These are phyloP conservation scores for Carlito syrichta DNA, from an alignment of 2,113 vertebrate species.

Conservation along the genomic window DNA sequence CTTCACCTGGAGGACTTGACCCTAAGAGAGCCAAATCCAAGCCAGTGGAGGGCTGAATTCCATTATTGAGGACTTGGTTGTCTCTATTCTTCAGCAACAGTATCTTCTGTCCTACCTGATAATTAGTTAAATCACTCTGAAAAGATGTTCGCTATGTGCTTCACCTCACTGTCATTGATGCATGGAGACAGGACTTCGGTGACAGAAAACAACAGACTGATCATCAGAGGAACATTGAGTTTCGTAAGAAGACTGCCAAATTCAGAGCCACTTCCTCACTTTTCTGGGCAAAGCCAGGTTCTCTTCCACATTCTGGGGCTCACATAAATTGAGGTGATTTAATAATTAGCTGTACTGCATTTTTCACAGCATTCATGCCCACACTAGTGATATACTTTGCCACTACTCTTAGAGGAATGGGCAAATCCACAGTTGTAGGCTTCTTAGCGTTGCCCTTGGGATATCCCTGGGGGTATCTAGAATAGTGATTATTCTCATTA, in stretches of 20 bases:
- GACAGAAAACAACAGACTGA: background rate
- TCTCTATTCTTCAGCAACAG: fast-evolving
- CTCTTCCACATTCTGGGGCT: no score
- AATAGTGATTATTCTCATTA: background rate
- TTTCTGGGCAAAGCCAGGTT: background rate
- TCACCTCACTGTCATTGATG: fast-evolving
- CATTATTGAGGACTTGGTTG: fast-evolving
- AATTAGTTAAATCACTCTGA: background rate
- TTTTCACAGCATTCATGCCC: fast-evolving
- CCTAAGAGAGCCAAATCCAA: background rate
- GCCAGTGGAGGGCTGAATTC: background rate
- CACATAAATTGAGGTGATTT: fast-evolving
- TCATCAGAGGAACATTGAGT: background rate
- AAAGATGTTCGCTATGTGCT: background rate
- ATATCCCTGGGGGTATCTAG: fast-evolving
- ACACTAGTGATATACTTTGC: fast-evolving
- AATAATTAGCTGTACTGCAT: fast-evolving
- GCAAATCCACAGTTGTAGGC: fast-evolving
- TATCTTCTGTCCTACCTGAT: fast-evolving
- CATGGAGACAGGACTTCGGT: background rate
- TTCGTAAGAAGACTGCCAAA: no score
- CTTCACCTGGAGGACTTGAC: no score
- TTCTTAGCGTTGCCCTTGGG: fast-evolving
- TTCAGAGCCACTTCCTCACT: fast-evolving
- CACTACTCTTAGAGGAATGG: fast-evolving